Conservation (phyloP, 2,113 vertebrate species). For the Cheilinus undulatus region DNA sequence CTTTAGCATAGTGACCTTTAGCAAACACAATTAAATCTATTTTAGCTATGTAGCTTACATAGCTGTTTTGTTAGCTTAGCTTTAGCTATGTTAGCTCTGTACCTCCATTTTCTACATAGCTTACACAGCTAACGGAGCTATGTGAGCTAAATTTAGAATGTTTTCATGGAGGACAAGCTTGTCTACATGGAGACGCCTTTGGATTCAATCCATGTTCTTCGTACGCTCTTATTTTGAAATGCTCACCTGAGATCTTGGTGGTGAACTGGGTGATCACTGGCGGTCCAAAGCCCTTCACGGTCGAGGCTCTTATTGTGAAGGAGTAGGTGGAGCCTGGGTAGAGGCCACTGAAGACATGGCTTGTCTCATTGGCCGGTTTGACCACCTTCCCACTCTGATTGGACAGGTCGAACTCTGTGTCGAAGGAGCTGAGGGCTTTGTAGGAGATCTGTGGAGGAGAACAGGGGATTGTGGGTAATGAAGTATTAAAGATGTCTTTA, state of each 20-base stretch:
- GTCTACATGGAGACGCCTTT: too few relatives aligned
- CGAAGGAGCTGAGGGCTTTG: slow-evolving; percentile 97
- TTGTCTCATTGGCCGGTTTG: slow-evolving; percentile 95
- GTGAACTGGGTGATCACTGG: slow-evolving; percentile 93
- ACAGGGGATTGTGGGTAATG: slow-evolving; percentile 20
- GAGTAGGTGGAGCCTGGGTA: slow-evolving; percentile 97
- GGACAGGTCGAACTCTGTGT: slow-evolving; percentile 95
- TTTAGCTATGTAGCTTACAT: too few relatives aligned
- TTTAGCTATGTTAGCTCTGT: too few relatives aligned
- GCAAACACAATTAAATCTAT: too few relatives aligned
- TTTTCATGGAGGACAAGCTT: too few relatives aligned
- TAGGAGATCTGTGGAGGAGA: slow-evolving; percentile 89
- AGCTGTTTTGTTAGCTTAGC: too few relatives aligned
- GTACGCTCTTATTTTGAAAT: not conserved
- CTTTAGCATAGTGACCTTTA: too few relatives aligned
- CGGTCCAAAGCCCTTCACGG: slow-evolving; percentile 94
- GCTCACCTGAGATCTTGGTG: slow-evolving; percentile 95
- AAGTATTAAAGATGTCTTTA: too few relatives aligned
- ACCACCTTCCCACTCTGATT: slow-evolving; percentile 96
- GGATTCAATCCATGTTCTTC: too few relatives aligned
- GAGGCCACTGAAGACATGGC: slow-evolving; percentile 90
- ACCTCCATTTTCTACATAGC: too few relatives aligned
- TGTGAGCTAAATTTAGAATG: too few relatives aligned
- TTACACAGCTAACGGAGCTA: too few relatives aligned
- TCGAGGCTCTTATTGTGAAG: slow-evolving; percentile 96